These are phyloP conservation scores for Galerucella calmariensis DNA, from an alignment of 2,888 invertebrate species.

Conservation along the genomic window DNA sequence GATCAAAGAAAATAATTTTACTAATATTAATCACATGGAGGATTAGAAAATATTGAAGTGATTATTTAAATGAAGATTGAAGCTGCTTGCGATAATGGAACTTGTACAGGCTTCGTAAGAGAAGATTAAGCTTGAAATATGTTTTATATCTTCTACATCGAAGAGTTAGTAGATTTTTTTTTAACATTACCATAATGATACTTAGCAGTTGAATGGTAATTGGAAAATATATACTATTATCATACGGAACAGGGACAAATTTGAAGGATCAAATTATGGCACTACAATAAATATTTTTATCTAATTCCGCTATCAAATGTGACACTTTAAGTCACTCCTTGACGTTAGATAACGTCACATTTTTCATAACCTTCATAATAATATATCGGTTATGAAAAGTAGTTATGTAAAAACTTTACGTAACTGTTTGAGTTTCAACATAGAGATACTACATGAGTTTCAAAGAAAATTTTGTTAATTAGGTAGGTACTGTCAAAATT, in stretches of 20 bases:
- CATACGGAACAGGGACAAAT: background rate
- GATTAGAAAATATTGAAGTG: constrained; percentile 61
- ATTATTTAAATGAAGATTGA: constrained; percentile 63
- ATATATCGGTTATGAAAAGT: no score
- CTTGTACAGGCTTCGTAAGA: constrained; percentile 55
- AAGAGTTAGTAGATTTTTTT: constrained; percentile 9
- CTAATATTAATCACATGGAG: constrained; percentile 60
- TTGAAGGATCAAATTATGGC: background rate
- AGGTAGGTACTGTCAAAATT: no score
- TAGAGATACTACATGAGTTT: no score
- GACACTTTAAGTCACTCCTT: no score
- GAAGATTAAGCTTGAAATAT: constrained; percentile 48
- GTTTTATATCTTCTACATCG: constrained; percentile 40
- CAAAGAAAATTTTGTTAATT: no score
- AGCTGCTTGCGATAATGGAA: constrained; percentile 56
- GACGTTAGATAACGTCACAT: no score
- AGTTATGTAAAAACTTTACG: no score
- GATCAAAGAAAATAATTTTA: constrained; percentile 58
- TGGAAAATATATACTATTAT: background rate
- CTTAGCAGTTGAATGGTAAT: background rate
- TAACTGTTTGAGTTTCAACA: no score
- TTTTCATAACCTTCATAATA: no score
- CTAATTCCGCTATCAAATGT: no score
- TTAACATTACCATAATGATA: constrained; percentile 7
- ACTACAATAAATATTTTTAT: no score